Base-by-base conservation (phyloP, 2,797 vertebrate species). In the Salmo trutta region DNA sequence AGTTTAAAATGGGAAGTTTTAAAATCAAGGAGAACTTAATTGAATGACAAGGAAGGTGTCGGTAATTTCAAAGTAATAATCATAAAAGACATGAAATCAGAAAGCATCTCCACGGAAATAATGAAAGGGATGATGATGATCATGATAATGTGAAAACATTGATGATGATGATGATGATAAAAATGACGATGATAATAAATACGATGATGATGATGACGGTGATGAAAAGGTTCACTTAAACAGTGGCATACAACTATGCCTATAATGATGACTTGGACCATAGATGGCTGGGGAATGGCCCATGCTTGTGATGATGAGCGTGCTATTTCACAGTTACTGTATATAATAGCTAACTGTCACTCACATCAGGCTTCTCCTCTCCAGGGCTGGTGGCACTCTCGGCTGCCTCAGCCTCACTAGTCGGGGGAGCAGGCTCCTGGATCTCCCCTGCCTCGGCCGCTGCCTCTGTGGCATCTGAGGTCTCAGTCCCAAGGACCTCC, bases 341-440 rank as follows among this genome's bases (percentile, higher is more conserved):
- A 47, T 47, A 19, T 56, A 19, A 71, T 16, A 41, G n/a, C 68
- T 73, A 71, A 15, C 41, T 29, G 76, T 41, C 74, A 94, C 94
- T 95, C 90, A 95, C 94, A 83, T 79, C 81, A 72, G 80, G 73
- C 12, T 87, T 85, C 71, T 94, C 90, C 17, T 91, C 86, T 59
- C 81, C 73, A 1, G 53, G 74, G 77, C 74, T 77, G 41, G 47
- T 54, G 19, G 66, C 78, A 59, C 0, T 1, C n/a, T 78, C 82
- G 51, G 73, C 59, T 77, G 31, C 77, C 77, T n/a, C 16, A 36
- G 8, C 4, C 27, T 56, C 73, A 19, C 24, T 59, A 7, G 56
- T 15, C 7, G 21, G 33, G 0, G n/a, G 14, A 12, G 21, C 27
- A 1, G 81, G 69, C 6, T 41, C 27, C 68, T 36, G 5, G 51